Conservation (phyloP, 2,797 vertebrate species). For the Morelia viridis region DNA sequence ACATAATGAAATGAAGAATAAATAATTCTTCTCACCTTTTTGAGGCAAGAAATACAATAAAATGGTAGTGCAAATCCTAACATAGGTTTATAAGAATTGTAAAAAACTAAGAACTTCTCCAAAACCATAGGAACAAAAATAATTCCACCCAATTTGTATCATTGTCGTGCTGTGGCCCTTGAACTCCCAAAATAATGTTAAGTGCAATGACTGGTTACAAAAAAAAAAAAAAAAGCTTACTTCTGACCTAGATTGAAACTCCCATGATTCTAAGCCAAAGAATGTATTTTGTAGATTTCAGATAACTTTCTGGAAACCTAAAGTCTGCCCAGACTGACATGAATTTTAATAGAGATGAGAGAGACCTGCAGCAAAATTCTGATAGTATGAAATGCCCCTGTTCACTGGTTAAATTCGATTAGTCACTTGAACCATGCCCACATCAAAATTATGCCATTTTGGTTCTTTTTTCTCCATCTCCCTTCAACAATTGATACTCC, state of each 20-base stretch:
- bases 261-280: background rate
- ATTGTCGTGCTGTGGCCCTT: background rate
- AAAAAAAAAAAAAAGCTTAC: background rate
- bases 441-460: background rate
- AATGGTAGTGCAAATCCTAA: background rate
- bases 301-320: background rate
- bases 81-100: background rate
- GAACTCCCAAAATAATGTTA: background rate
- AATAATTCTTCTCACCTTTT: no score
- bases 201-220: background rate
- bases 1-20: no score
- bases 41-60: no score
- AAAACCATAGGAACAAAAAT: background rate
- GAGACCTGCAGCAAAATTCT: background rate
- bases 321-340: background rate
- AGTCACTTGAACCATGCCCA: background rate
- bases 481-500: background rate
- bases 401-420: background rate
- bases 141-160: background rate
- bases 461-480: background rate
- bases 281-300: background rate
- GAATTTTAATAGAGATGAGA: background rate
- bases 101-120: background rate
- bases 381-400: background rate
- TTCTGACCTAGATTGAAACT: background rate